Evolutionary conservation across 1,140 invertebrate species (phyloP), one percentile per base, ranked within the genome.

Genomic region (Acromyrmex echinatior): DNA sequence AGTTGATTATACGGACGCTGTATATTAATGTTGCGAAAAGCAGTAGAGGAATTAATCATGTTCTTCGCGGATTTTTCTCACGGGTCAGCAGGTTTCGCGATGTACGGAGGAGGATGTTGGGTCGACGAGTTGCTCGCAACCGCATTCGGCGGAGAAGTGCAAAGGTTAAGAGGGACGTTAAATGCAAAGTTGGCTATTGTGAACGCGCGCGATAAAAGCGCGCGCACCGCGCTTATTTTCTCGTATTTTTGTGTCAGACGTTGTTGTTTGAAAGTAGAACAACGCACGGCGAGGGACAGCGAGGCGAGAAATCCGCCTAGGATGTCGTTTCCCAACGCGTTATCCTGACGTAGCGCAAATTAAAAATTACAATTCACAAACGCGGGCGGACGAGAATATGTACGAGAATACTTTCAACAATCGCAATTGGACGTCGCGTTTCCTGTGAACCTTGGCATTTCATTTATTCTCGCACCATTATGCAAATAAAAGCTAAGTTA

Each of bases 171-270:
- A 45, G 10, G 58, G 25, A 76, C 70, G 79, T 81, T 84, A 84
- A 84, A 84, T 76, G 80, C 80, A 84, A 76, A 84, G 70, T 84
- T 84, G 70, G 70, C 80, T 58, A 84, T 84, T 84, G 80, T 84
- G 39, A 84, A 28, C 53, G 79, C 39, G 66, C 66, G 45, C 31
- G 78, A 82, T 86, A 86, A 86, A 86, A 81, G 78, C 53, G 49
- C 76, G 85, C 51, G 49, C 84, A 18, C 1, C 63, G 51, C 56
- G 56, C 66, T 82, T 82, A 86, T 82, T 86, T 86, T 86, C 66
- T 65, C 65, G 78, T 60, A 86, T 78, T 86, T 86, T 86, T 86
- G 78, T 86, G 78, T 81, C 86, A 73, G 79, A 49, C 85, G 78
- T 82, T 68, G 78, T 60, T 68, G 65, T 71, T 73, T 70, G 78